A percentile compares a stretch with the other conserved stretches of the same genome.
phyloP scores from a whole-genome alignment of 2,888 invertebrate species.

The Acronicta leporina region DNA sequence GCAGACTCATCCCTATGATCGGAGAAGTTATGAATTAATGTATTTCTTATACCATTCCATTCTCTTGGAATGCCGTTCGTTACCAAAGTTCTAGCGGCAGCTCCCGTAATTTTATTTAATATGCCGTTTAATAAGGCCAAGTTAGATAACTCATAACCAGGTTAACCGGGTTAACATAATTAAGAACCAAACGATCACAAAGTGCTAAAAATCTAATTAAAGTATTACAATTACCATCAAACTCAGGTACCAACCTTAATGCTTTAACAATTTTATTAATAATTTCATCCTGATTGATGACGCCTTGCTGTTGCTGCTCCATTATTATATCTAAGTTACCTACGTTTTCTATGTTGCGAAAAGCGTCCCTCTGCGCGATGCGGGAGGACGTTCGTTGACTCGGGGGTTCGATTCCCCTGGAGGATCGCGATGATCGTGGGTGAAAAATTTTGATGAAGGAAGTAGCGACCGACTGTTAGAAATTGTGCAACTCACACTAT shows the following conservation, averaged over 20 bases:
- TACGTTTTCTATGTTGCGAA: too few species aligned
- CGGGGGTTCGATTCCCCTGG: too few species aligned
- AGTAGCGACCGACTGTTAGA: too few species aligned
- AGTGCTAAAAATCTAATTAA: neutral
- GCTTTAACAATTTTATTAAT: neutral
- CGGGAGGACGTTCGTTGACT: too few species aligned
- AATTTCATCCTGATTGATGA: too few species aligned
- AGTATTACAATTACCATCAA: neutral
- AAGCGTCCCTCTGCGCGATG: too few species aligned
- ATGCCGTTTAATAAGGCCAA: neutral
- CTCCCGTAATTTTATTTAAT: neutral
- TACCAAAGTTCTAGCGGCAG: neutral
- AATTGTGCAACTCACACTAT: neutral
- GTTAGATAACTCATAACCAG: neutral
- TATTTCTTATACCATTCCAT: neutral
- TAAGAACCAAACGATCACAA: neutral
- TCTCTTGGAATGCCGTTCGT: slow-evolving; percentile 1
- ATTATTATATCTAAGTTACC: too few species aligned
- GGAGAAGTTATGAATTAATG: neutral
- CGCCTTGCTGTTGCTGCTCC: too few species aligned
- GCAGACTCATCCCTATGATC: neutral
- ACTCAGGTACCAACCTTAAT: neutral
- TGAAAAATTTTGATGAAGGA: neutral
- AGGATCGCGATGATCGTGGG: neutral
- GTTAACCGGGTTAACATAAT: neutral